phyloP scores from a whole-genome alignment of 2,797 vertebrate species.

The Sylvilagus floridanus region DNA sequence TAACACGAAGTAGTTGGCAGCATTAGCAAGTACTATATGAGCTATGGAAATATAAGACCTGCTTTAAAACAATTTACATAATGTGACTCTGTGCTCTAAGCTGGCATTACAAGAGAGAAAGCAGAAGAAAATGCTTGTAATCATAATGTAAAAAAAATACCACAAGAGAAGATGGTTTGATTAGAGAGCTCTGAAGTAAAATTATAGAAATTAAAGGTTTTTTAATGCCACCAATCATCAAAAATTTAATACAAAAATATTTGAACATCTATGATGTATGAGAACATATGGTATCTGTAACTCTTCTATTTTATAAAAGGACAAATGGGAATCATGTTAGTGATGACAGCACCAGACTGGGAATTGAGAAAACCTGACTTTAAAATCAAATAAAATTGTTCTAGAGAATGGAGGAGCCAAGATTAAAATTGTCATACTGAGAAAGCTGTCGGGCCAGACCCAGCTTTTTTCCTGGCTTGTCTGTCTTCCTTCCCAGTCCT shows the following conservation, averaged over 20 bases:
- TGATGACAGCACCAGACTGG: constrained; percentile 53
- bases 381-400: constrained; percentile 67
- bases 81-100: constrained; percentile 43
- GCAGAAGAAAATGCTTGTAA: constrained; percentile 64
- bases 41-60: neutral
- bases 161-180: constrained; percentile 68
- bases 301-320: constrained; percentile 64
- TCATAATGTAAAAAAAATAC: constrained; percentile 60
- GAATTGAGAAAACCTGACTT: constrained; percentile 67
- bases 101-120: constrained; percentile 60
- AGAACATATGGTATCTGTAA: constrained; percentile 60
- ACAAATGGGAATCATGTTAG: constrained; percentile 61
- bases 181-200: constrained; percentile 70
- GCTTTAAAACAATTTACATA: constrained; percentile 53
- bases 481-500: neutral
- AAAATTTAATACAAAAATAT: constrained; percentile 67
- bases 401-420: neutral
- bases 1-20: neutral
- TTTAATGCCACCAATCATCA: constrained; percentile 55
- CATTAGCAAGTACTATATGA: constrained; percentile 40
- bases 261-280: constrained; percentile 52
- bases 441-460: constrained; percentile 6
- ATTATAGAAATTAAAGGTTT: constrained; percentile 66
- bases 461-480: constrained; percentile 45
- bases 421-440: constrained; percentile 36